Evolutionary conservation across 1,140 invertebrate species (phyloP).

Genomic region (Tetragonula clypearis): DNA sequence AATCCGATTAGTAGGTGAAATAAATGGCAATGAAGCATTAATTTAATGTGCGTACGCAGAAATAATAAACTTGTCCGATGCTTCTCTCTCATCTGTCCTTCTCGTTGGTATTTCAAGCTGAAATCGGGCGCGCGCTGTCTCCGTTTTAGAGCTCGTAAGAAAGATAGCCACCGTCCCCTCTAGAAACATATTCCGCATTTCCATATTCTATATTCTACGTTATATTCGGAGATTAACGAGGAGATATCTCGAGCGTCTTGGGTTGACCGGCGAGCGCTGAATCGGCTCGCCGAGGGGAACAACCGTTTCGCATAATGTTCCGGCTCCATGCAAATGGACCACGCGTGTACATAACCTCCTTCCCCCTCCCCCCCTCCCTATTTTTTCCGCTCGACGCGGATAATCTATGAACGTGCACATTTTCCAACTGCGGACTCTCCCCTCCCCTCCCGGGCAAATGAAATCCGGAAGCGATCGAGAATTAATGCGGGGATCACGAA

Average conservation of each 20-base stretch:
- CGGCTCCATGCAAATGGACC: slow-evolving; percentile 6
- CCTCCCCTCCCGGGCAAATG: neutral
- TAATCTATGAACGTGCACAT: slow-evolving; percentile 4
- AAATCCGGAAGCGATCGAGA: slow-evolving; percentile 63
- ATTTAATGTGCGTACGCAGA: neutral
- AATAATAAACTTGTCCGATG: neutral
- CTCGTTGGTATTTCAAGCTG: neutral
- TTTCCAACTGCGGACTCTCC: neutral
- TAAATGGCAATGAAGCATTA: neutral
- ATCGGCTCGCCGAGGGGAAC: neutral
- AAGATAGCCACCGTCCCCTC: slow-evolving; percentile 22
- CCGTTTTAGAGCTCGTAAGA: slow-evolving; percentile 27
- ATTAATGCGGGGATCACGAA: slow-evolving; percentile 58
- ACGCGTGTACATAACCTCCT: neutral
- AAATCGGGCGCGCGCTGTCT: neutral
- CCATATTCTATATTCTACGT: neutral
- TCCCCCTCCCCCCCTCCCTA: neutral
- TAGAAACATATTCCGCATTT: neutral
- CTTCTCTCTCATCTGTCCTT: neutral
- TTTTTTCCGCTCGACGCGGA: neutral
- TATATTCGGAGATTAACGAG: slow-evolving; percentile 43
- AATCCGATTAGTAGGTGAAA: slow-evolving; percentile 43
- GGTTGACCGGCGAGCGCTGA: neutral
- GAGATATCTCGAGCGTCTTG: slow-evolving; percentile 20
- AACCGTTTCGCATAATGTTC: slow-evolving; percentile 11